phyloP scores from a whole-genome alignment of 2,888 invertebrate species.

The Melipona bicolor region DNA sequence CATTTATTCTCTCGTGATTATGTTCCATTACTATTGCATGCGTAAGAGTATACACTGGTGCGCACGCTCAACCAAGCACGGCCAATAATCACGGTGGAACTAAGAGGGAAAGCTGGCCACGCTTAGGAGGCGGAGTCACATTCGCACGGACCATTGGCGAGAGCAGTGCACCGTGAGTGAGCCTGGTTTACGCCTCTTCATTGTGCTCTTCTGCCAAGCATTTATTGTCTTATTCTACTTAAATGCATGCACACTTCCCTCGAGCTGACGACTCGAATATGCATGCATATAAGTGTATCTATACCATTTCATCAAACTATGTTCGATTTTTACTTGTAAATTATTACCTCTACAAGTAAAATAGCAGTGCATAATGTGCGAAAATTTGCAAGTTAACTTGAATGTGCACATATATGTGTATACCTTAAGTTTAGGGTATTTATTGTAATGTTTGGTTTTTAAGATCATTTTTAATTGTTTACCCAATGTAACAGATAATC shows the following conservation, averaged over 20 bases:
- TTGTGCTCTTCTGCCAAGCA: constrained; percentile 54
- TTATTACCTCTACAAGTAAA: not conserved
- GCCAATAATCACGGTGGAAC: constrained; percentile 62
- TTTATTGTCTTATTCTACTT: constrained; percentile 13
- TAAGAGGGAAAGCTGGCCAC: constrained; percentile 65
- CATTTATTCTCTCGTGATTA: not conserved
- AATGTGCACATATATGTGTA: not conserved
- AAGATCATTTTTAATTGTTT: not conserved
- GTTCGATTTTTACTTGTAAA: not conserved
- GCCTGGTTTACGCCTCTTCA: constrained; percentile 76
- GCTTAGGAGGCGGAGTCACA: constrained; percentile 79
- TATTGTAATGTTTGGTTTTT: not conserved
- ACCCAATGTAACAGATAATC: not conserved
- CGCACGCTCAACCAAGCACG: constrained; percentile 70
- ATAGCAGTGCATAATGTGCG: not conserved
- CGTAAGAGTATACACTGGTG: constrained; percentile 31
- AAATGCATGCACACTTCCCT: not conserved
- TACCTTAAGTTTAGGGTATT: not conserved
- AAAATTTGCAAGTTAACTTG: not conserved
- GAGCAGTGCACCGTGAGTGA: constrained; percentile 77
- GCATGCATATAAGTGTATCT: not conserved
- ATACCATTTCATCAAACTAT: not conserved
- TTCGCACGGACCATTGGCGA: constrained; percentile 82
- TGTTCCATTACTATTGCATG: constrained; percentile 1
- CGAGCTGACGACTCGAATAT: not conserved